Base-by-base conservation (phyloP, 2,797 vertebrate species). In the Aselliscus stoliczkanus region DNA sequence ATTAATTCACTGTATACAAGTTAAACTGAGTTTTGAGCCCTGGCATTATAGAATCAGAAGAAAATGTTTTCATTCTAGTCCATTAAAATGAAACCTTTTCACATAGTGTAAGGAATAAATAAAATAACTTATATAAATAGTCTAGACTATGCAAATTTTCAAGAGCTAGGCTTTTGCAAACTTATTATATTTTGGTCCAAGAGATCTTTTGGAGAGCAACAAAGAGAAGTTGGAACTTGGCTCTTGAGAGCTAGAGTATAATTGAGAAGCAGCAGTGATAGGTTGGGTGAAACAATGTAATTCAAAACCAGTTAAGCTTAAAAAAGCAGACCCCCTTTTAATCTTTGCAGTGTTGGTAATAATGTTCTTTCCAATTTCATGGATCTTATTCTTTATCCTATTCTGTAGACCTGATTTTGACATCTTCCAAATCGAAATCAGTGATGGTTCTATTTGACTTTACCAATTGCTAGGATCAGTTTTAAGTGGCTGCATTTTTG, bases 401-500 rank as follows among this genome's bases (percentile, higher is more conserved):
- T 75, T 89, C 54, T 82, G 4, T 86, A 62, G 90, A 37, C 62
- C 84, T 70, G 47, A 87, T 77, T 86, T 79, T 93, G 31, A 86
- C 44, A 62, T 75, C 52, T 81, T 83, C 62, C 39, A 21, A 90
- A 37, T 67, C 12, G 37, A 64, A 96, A n/a, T 77, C 27, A 50
- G 14, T 42, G 23, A 47, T 60, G 34, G 69, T 70, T 93, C 54
- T 73, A 0, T 94, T 82, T 88, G 69, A 91, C 47, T 42, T 91
- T 60, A 64, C 69, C 31, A 86, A 0, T 86, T 10, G 7, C 44
- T n/a, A 23, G 39, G 42, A 65, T 83, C 39, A 64, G 14, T 93
- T 95, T 75, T 86, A 94, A 67, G 34, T 47, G 56, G 21, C 72
- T 88, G 47, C 54, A 39, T 86, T 90, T 95, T 89, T 50, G 58